A percentile compares a stretch with the other conserved stretches of the same genome.
Conservation (phyloP, 2,797 vertebrate genomes). For the Brachymystax lenok region DNA sequence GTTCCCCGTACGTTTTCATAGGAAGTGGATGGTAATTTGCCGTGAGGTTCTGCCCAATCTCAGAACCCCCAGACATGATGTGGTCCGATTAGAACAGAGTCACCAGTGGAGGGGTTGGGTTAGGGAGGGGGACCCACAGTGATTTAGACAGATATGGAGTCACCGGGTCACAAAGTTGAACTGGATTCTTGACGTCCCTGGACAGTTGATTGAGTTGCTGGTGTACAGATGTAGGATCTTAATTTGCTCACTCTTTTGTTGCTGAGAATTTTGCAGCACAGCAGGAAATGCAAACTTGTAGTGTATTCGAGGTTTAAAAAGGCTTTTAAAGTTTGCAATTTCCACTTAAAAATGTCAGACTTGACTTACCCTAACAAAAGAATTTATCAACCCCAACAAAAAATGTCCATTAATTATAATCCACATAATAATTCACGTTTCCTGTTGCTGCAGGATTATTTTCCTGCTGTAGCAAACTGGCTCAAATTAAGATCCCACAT, state of each 20-base stretch:
- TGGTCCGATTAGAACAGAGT: conserved; percentile 70
- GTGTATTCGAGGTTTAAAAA: no score
- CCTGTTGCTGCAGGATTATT: no score
- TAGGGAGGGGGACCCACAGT: conserved; percentile 22
- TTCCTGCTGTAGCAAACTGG: no score
- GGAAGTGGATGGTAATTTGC: conserved; percentile 76
- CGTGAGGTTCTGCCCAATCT: conserved; percentile 74
- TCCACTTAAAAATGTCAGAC: no score
- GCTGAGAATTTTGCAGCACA: no score
- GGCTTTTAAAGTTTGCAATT: no score
- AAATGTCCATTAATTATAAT: no score
- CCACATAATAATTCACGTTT: no score
- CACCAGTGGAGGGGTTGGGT: conserved; percentile 13
- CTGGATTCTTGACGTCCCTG: conserved; percentile 63
- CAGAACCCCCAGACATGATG: conserved; percentile 70
- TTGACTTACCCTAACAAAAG: no score
- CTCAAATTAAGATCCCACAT: conserved; percentile 19
- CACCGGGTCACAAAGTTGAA: conserved; percentile 67
- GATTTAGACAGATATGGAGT: conserved; percentile 46
- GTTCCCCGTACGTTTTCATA: conserved; percentile 66
- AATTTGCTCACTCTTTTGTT: no score
- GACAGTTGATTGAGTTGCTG: conserved; percentile 65
- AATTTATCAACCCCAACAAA: no score
- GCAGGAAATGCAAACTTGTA: no score
- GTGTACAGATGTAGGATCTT: conserved; percentile 19